These are phyloP conservation scores for Muricea muricata DNA, from an alignment of 92 coral and sea anemone species.

Conservation along the genomic window DNA sequence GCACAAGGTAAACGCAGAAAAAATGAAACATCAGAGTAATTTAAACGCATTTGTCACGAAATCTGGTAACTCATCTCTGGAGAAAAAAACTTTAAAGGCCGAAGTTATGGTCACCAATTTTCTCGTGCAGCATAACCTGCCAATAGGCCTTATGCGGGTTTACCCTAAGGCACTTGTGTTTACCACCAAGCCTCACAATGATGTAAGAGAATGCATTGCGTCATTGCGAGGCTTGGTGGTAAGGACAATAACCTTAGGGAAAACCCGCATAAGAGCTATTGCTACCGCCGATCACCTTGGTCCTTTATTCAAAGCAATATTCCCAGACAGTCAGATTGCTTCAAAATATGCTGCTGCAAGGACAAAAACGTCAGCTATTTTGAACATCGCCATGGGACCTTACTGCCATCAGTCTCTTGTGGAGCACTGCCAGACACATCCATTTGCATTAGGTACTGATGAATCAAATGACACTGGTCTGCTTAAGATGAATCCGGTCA, in stretches of 20 bases:
- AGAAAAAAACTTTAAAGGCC: background rate
- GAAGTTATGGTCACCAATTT: background rate
- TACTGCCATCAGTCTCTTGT: background rate
- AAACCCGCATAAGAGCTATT: too few relatives aligned
- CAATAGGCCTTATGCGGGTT: too few relatives aligned
- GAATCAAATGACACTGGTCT: constrained; percentile 62
- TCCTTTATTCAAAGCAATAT: background rate
- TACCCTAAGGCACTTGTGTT: too few relatives aligned
- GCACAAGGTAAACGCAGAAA: background rate
- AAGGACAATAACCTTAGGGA: too few relatives aligned
- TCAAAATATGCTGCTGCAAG: constrained; percentile 44
- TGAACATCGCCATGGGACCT: constrained; percentile 24
- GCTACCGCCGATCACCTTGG: background rate
- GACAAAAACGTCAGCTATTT: constrained; percentile 52
- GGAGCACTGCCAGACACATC: constrained; percentile 40
- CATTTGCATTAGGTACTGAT: too few relatives aligned
- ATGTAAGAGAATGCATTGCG: too few relatives aligned
- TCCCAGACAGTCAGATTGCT: constrained; percentile 49
- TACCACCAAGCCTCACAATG: too few relatives aligned
- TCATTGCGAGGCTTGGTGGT: too few relatives aligned
- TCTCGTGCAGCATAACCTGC: background rate
- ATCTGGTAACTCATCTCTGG: too few relatives aligned
- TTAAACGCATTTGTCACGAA: background rate
- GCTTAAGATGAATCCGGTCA: constrained; percentile 59
- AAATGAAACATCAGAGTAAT: background rate